Conservation (phyloP, 2,113 vertebrate genomes). For the Sceloporus undulatus region DNA sequence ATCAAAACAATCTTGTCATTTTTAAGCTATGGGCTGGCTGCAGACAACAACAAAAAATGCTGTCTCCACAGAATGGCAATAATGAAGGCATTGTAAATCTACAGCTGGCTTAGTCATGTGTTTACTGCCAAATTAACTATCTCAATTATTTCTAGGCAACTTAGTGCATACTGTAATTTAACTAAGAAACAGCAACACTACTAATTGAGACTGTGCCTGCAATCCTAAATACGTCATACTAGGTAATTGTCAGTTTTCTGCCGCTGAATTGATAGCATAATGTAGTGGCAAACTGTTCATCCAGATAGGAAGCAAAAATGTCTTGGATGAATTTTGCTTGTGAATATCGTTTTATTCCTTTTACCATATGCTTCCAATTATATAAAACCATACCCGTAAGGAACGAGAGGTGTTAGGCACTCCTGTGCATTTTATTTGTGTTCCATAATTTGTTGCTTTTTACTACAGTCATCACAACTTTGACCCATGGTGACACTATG, state of each 20-base stretch:
- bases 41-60: slow-evolving; percentile 25
- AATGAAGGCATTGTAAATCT: slow-evolving; percentile 47
- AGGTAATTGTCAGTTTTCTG: slow-evolving; percentile 54
- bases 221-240: slow-evolving; percentile 51
- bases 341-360: slow-evolving; percentile 17
- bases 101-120: slow-evolving; percentile 49
- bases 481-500: no score
- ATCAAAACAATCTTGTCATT: slow-evolving; percentile 31
- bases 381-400: slow-evolving; percentile 21
- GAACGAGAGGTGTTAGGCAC: background rate
- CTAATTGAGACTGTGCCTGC: slow-evolving; percentile 51
- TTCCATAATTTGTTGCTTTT: background rate
- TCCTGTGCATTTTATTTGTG: background rate
- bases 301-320: slow-evolving; percentile 25
- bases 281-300: slow-evolving; percentile 52
- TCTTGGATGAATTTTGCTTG: slow-evolving; percentile 22
- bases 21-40: slow-evolving; percentile 31
- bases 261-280: slow-evolving; percentile 50
- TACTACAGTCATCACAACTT: no score
- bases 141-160: slow-evolving; percentile 57
- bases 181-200: slow-evolving; percentile 51
- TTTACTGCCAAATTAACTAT: slow-evolving; percentile 43
- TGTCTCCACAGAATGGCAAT: slow-evolving; percentile 34
- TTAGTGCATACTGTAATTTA: slow-evolving; percentile 55
- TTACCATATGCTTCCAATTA: slow-evolving; percentile 37